A percentile compares a stretch with the other conserved stretches of the same genome.
Evolutionary conservation across 2,797 vertebrate genomes (phyloP).

Genomic region (Jordanella pulchra): DNA sequence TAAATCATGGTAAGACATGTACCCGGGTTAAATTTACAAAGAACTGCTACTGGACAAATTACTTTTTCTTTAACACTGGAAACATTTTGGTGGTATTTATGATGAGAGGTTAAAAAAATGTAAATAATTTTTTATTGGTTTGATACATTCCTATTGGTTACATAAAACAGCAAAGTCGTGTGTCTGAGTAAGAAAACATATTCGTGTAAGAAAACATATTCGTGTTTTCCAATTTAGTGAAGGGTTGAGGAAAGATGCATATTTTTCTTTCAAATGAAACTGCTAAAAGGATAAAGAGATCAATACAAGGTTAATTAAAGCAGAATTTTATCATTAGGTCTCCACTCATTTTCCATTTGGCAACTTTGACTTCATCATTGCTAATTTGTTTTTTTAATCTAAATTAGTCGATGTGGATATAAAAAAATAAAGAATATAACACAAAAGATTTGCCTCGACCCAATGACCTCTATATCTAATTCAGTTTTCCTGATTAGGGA

Average conservation of each 20-base stretch:
- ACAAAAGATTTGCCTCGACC: conserved; percentile 39
- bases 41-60: not conserved
- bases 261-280: conserved; percentile 27
- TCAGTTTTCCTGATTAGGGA: conserved; percentile 21
- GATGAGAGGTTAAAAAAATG: not conserved
- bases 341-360: conserved; percentile 34
- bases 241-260: not conserved
- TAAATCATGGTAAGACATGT: not conserved
- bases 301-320: conserved; percentile 45
- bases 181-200: not conserved
- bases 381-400: conserved; percentile 45
- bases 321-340: conserved; percentile 28
- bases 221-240: conserved; percentile 6
- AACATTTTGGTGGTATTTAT: not conserved
- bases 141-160: not conserved
- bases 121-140: not conserved
- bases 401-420: conserved; percentile 32
- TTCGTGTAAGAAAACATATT: conserved; percentile 14
- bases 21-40: not conserved
- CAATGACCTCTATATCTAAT: conserved; percentile 19
- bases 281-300: conserved; percentile 34
- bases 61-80: not conserved
- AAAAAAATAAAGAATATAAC: not conserved
- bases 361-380: conserved; percentile 29
- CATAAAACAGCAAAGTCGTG: not conserved